Conservation (phyloP, 1,140 invertebrate species). For the Nasonia longicornis region DNA sequence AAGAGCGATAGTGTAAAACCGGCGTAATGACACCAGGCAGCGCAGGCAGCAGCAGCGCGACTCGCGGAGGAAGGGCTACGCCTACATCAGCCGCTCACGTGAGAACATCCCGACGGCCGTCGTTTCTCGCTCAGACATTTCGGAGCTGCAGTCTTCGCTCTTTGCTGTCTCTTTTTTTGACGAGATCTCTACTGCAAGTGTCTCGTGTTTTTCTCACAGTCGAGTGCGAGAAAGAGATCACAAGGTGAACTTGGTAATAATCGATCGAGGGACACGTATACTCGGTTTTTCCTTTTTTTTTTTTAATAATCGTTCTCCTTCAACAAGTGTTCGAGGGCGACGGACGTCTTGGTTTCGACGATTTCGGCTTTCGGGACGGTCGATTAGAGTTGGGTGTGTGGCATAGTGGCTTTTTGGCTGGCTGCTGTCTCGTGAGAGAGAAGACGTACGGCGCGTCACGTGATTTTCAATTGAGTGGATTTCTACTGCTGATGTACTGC, state of each 20-base stretch:
- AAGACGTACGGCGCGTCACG: conserved; percentile 15
- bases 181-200: background rate
- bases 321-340: conserved; percentile 32
- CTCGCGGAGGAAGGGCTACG: conserved; percentile 61
- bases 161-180: background rate
- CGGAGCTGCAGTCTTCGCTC: background rate
- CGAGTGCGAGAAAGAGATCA: background rate
- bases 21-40: conserved; percentile 7
- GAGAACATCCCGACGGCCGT: conserved; percentile 51
- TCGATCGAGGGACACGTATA: background rate
- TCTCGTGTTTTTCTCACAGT: background rate
- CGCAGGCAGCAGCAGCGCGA: conserved; percentile 40
- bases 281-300: background rate
- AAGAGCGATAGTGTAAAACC: conserved; percentile 12
- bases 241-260: background rate
- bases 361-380: background rate
- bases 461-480: conserved; percentile 37
- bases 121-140: conserved; percentile 8
- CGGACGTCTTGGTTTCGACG: background rate
- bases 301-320: background rate
- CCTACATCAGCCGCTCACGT: conserved; percentile 66
- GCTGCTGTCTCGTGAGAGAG: conserved; percentile 12
- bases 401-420: conserved; percentile 8
- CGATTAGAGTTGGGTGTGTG: background rate
- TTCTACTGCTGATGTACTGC: background rate